Conservation (phyloP, 2,888 invertebrate species). For the Frankliniella fusca region DNA sequence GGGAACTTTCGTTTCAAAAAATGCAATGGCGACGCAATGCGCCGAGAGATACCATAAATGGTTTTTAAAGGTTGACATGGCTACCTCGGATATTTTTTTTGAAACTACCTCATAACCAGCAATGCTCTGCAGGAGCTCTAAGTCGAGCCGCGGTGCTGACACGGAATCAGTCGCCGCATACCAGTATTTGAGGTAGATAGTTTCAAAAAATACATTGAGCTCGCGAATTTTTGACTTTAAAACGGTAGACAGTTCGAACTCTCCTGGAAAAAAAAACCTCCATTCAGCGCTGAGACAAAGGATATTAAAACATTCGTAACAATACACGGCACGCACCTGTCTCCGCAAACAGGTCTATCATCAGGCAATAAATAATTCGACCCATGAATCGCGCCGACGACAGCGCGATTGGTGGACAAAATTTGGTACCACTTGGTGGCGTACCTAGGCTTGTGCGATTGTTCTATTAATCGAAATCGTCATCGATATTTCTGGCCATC, state of each 20-base stretch:
- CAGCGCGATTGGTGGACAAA: not conserved
- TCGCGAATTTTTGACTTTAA: not conserved
- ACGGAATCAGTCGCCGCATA: not conserved
- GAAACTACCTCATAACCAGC: not conserved
- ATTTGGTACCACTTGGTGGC: not conserved
- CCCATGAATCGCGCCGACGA: not conserved
- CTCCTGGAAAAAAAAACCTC: not conserved
- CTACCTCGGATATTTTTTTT: not conserved
- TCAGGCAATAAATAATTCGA: not conserved
- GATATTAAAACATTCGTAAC: no score
- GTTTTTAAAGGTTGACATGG: not conserved
- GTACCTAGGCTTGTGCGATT: no score
- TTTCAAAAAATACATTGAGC: not conserved
- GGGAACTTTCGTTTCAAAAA: not conserved
- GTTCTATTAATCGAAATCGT: no score
- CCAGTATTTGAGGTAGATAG: not conserved
- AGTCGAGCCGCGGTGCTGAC: not conserved
- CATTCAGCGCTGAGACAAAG: no score
- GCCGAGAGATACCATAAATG: not conserved
- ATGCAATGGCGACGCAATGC: not conserved
- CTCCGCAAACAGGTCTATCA: not conserved
- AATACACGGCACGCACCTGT: not conserved
- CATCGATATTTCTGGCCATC: no score
- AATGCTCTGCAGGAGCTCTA: not conserved
- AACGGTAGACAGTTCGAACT: not conserved